Evolutionary conservation across 23 tunicate genomes (phyloP), one percentile per base, ranked within the genome.

Genomic region (Halocynthia roretzi): DNA sequence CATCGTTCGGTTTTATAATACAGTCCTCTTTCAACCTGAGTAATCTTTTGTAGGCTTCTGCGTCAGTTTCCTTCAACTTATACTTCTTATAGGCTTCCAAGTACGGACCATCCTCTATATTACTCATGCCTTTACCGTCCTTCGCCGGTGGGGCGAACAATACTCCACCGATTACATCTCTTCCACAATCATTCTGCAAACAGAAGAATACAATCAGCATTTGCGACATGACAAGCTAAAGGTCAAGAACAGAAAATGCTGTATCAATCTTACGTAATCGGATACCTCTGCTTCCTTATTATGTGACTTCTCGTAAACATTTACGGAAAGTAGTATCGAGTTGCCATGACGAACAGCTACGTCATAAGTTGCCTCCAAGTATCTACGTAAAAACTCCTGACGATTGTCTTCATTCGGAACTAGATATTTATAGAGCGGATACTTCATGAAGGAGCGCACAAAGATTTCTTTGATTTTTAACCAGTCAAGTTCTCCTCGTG

Each of bases 281-380:
- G 44, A 31, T 31, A 31, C 44, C 4, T 4, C 44, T 71, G 18
- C 70, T 14, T 40, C 61, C 23, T 8, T 80, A 53, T 19, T 0
- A 11, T 21, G 55, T 53, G 40, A 21, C 10, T 63, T 75, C 67
- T 55, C 22, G 44, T 63, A 40, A 69, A 82, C 70, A 68, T 72
- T 85, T 15, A 85, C 73, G 18, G 75, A 83, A 58, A 91, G 52
- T 66, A 91, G 75, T 55, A 90, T 85, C 6, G 85, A 86, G 58
- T 85, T 50, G 15, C 97, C 90, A 61, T 81, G 77, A 52, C 76
- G 83, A 5, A 85, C 89, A n/a, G 85, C 81, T 17, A 81, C 90
- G 66, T 84, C 90, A 72, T 85, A 90, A 64, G 85, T 85, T 18
- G 97, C 97, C 23, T 90, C 97, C 54, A 90, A 75, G 55, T 84